phyloP scores from a whole-genome alignment of 2,888 invertebrate genomes.

The Drosophila bunnanda region DNA sequence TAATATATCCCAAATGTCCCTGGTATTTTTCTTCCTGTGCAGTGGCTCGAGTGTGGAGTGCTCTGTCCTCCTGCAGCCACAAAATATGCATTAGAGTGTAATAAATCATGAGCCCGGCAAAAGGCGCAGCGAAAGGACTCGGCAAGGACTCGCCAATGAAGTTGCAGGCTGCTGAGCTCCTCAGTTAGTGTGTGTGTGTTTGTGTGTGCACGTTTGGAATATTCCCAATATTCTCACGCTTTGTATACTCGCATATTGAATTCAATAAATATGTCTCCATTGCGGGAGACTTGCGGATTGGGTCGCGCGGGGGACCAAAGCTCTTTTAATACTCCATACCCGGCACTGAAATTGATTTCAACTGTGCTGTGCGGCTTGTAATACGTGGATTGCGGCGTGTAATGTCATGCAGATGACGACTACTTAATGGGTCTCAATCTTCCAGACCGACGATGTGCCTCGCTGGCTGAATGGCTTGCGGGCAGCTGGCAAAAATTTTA shows the following conservation, averaged over 20 bases:
- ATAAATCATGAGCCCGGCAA: constrained; percentile 71
- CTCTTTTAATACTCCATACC: constrained; percentile 50
- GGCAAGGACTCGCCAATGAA: constrained; percentile 39
- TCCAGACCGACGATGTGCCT: constrained; percentile 9
- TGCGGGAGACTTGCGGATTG: not conserved
- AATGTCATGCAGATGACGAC: constrained; percentile 81
- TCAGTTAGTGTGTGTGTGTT: constrained; percentile 1
- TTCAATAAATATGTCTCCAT: constrained; percentile 66
- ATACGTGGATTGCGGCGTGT: constrained; percentile 79
- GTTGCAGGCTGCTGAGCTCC: constrained; percentile 12
- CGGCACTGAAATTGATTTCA: constrained; percentile 63
- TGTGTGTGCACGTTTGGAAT: constrained; percentile 14
- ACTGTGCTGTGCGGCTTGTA: constrained; percentile 61
- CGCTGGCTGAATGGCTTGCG: constrained; percentile 30
- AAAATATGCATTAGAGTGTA: constrained; percentile 79
- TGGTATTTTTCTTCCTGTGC: not conserved
- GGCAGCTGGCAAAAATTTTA: constrained; percentile 67
- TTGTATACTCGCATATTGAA: constrained; percentile 75
- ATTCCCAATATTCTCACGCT: constrained; percentile 78
- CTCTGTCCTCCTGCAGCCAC: constrained; percentile 48
- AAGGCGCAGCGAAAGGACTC: constrained; percentile 46
- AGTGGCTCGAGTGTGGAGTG: constrained; percentile 2
- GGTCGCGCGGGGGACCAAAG: constrained; percentile 17
- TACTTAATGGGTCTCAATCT: constrained; percentile 71
- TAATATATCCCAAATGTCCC: not conserved